A percentile compares a stretch with the other conserved stretches of the same genome.
Evolutionary conservation across 2,113 vertebrate species (phyloP).

Genomic region (Dunckerocampus dactyliophorus): DNA sequence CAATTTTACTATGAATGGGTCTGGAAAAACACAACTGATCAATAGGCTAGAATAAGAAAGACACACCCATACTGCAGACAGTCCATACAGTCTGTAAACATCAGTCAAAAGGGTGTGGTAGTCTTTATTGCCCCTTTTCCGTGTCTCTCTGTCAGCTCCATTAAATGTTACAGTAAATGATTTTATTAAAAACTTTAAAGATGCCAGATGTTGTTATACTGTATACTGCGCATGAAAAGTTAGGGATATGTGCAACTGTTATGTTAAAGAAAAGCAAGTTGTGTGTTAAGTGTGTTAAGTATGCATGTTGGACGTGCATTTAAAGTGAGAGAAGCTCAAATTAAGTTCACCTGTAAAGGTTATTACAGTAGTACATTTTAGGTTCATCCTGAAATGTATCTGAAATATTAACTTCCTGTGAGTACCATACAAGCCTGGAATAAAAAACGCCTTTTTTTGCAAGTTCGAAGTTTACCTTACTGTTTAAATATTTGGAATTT

Average conservation of each 20-base stretch:
- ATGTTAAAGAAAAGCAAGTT: too few relatives aligned
- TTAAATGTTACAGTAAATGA: slow-evolving; percentile 26
- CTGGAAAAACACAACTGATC: slow-evolving; percentile 66
- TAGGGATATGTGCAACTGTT: too few relatives aligned
- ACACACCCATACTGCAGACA: slow-evolving; percentile 53
- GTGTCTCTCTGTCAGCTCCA: slow-evolving; percentile 27
- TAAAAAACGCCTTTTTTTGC: slow-evolving; percentile 11
- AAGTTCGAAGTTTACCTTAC: slow-evolving; percentile 27
- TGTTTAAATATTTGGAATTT: slow-evolving; percentile 30
- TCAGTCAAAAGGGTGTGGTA: slow-evolving; percentile 60
- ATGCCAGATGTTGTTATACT: slow-evolving; percentile 43
- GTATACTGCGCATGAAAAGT: too few relatives aligned
- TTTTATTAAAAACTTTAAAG: slow-evolving; percentile 39
- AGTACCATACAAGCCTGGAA: neutral
- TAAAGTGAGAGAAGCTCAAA: too few relatives aligned
- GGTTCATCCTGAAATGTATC: too few relatives aligned
- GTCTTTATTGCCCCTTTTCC: slow-evolving; percentile 39
- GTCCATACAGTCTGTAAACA: slow-evolving; percentile 42
- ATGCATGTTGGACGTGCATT: too few relatives aligned
- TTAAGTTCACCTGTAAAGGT: too few relatives aligned
- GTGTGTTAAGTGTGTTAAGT: too few relatives aligned
- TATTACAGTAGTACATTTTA: too few relatives aligned
- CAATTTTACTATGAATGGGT: slow-evolving; percentile 62
- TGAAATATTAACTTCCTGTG: too few relatives aligned
- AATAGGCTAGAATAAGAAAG: slow-evolving; percentile 58